phyloP scores from a whole-genome alignment of 2,797 vertebrate genomes.

The Anguilla obscura region DNA sequence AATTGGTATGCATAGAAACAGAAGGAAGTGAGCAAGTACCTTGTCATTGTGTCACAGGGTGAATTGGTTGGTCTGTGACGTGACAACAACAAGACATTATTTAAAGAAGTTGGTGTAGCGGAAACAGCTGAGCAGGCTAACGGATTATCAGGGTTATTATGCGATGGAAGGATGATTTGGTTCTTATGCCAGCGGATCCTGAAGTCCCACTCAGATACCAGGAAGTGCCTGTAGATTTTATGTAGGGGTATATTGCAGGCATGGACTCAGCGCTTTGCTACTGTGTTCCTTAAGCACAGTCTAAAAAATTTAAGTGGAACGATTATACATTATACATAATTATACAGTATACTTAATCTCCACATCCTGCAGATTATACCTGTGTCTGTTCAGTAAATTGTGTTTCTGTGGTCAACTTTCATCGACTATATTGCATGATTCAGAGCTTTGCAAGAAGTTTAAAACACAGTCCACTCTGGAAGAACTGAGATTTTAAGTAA shows the following conservation, averaged over 20 bases:
- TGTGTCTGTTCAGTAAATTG: neutral
- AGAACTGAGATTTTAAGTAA: neutral
- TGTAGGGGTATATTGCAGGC: neutral
- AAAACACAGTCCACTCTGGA: neutral
- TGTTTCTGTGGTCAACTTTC: neutral
- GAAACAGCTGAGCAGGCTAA: neutral
- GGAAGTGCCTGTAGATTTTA: neutral
- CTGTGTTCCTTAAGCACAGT: neutral
- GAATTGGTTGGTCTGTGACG: neutral
- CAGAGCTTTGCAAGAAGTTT: neutral
- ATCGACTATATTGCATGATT: neutral
- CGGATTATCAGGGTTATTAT: neutral
- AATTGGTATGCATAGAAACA: neutral
- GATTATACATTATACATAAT: too few relatives aligned
- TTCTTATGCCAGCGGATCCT: neutral
- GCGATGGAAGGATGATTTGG: neutral
- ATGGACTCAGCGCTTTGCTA: neutral
- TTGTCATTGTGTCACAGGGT: neutral
- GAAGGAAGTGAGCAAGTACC: constrained; percentile 1
- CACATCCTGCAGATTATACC: neutral
- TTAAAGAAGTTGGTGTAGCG: neutral
- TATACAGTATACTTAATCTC: neutral
- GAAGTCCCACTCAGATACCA: neutral
- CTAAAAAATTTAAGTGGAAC: neutral
- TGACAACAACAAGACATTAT: neutral